phyloP scores from a whole-genome alignment of 2,888 invertebrate species.

The Pollenia angustigena region DNA sequence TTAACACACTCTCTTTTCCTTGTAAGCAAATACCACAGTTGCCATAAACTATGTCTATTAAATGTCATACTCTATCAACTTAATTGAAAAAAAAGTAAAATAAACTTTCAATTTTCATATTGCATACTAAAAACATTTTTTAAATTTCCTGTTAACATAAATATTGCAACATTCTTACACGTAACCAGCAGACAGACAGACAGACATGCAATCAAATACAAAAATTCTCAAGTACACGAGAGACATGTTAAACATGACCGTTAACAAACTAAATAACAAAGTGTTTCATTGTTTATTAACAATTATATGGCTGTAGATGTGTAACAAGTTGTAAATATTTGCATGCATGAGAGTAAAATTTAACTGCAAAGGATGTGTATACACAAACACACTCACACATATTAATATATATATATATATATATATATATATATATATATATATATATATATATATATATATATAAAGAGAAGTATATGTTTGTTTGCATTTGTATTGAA shows the following conservation, averaged over 20 bases:
- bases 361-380: neutral
- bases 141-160: slow-evolving; percentile 51
- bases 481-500: slow-evolving; percentile 28
- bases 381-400: neutral
- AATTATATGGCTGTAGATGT: slow-evolving; percentile 45
- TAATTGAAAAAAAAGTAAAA: neutral
- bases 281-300: slow-evolving; percentile 67
- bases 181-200: neutral
- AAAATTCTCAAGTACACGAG: neutral
- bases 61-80: slow-evolving; percentile 16
- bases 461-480: neutral
- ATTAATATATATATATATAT: too few relatives aligned
- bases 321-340: slow-evolving; percentile 29
- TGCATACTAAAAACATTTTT: slow-evolving; percentile 46
- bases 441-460: too few relatives aligned
- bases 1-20: neutral
- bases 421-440: too few relatives aligned
- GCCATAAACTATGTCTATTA: neutral
- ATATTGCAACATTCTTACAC: slow-evolving; percentile 40
- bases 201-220: neutral
- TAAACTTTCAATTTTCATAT: slow-evolving; percentile 52
- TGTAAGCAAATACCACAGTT: neutral
- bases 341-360: slow-evolving; percentile 9
- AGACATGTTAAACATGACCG: slow-evolving; percentile 64
- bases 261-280: slow-evolving; percentile 70